These are phyloP conservation scores for Drosophila watanabei DNA, from an alignment of 1,140 invertebrate species.

Conservation along the genomic window DNA sequence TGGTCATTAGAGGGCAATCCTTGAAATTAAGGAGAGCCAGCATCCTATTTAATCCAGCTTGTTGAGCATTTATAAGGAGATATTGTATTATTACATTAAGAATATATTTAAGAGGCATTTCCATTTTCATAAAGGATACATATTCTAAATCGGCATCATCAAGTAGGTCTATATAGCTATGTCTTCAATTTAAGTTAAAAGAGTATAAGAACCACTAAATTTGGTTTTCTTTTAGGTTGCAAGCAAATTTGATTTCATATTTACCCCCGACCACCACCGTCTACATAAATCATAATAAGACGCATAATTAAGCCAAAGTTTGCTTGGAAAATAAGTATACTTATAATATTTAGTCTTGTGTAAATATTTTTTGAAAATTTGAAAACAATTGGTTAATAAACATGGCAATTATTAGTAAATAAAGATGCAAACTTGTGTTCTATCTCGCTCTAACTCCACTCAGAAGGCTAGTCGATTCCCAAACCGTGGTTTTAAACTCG, in stretches of 20 bases:
- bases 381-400: background rate
- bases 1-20: constrained; percentile 17
- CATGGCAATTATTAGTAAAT: background rate
- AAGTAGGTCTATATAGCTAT: background rate
- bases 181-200: background rate
- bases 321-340: background rate
- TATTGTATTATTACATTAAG: background rate
- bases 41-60: constrained; percentile 19
- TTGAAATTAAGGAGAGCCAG: constrained; percentile 11
- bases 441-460: too few species aligned
- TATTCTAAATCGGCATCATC: background rate
- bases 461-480: too few species aligned
- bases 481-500: too few species aligned
- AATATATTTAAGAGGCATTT: background rate
- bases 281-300: background rate
- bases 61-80: background rate
- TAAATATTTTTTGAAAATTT: background rate
- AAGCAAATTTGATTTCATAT: background rate
- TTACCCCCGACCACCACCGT: background rate
- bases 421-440: background rate
- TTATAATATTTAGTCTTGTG: too few species aligned
- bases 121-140: too few species aligned
- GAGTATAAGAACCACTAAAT: background rate
- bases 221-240: background rate
- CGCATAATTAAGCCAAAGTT: background rate